Conservation (phyloP, 2,888 invertebrate genomes). For the Branchinecta sandiegonensis region DNA sequence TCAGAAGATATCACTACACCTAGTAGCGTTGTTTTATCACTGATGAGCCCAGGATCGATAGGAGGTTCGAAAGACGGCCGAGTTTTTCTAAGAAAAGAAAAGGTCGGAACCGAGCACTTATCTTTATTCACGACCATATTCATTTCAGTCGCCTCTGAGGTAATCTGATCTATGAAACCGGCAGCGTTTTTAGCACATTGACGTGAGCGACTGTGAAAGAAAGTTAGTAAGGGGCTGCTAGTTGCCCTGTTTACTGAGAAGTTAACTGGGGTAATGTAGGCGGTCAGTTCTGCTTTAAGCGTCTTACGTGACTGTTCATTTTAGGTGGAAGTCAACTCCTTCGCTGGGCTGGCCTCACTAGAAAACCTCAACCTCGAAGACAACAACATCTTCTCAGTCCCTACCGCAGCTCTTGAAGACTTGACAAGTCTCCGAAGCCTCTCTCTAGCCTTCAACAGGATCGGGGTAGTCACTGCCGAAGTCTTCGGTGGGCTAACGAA, state of each 20-base stretch:
- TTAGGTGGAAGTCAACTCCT: conserved; percentile 73
- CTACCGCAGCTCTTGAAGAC: conserved; percentile 65
- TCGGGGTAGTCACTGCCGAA: conserved; percentile 66
- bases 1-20: no score
- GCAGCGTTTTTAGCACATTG: no score
- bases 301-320: conserved; percentile 28
- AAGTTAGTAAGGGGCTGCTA: neutral
- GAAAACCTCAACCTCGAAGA: conserved; percentile 64
- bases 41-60: no score
- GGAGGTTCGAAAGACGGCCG: no score
- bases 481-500: conserved; percentile 45
- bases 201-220: neutral
- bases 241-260: neutral
- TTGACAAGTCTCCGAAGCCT: conserved; percentile 55
- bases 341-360: conserved; percentile 62
- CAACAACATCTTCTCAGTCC: conserved; percentile 72
- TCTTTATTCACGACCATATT: no score
- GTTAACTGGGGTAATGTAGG: no score
- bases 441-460: conserved; percentile 68
- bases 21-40: no score
- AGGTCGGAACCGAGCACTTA: no score
- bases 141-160: no score
- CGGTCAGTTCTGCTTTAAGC: no score
- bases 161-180: no score
- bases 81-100: no score